Conservation (phyloP, 2,797 vertebrate species). For the Clarias laeviceps region DNA sequence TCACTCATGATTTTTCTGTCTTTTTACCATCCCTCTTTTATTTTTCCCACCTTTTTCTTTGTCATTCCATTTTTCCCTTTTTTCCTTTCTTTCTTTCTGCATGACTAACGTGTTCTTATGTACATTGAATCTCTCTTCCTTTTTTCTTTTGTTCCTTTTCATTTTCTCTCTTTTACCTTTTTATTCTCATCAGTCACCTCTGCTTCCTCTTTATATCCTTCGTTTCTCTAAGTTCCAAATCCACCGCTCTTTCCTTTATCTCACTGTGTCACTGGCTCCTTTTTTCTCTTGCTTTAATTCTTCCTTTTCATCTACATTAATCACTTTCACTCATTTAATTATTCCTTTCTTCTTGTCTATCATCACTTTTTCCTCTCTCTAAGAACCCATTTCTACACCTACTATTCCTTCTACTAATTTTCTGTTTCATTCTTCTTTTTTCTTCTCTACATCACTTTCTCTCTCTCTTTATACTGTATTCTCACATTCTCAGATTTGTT, state of each 20-base stretch:
- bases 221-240: background rate
- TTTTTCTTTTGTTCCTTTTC: background rate
- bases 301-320: background rate
- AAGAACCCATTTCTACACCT: background rate
- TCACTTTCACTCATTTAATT: conserved; percentile 46
- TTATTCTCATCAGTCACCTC: background rate
- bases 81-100: conserved; percentile 32
- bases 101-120: too few species aligned
- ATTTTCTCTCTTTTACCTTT: background rate
- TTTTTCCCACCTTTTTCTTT: background rate
- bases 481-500: too few species aligned
- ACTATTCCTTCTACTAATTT: too few species aligned
- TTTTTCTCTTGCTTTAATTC: background rate
- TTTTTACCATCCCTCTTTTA: background rate
- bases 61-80: background rate
- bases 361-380: background rate
- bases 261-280: background rate
- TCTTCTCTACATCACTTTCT: too few species aligned
- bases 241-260: background rate
- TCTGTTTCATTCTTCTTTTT: too few species aligned
- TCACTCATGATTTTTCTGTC: background rate
- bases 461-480: too few species aligned
- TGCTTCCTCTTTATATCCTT: background rate
- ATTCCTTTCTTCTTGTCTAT: background rate
- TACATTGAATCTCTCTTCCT: background rate